Evolutionary conservation across 2,113 vertebrate species (phyloP).

Genomic region (Rhipidura dahli): DNA sequence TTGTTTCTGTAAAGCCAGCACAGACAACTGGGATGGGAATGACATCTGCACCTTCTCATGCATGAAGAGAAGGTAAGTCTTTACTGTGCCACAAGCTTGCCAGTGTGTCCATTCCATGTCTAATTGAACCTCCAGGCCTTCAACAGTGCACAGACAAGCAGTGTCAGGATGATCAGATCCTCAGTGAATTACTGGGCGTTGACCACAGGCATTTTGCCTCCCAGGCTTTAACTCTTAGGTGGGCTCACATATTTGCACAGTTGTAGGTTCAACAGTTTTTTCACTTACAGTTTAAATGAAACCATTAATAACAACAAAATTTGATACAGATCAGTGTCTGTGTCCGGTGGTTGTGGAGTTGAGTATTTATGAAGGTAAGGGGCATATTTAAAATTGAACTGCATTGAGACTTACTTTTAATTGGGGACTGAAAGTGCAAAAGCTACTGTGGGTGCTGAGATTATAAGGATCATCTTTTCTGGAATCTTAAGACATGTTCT

Average conservation of each 20-base stretch:
- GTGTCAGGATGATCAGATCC: neutral
- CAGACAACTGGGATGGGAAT: neutral
- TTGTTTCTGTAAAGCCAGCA: neutral
- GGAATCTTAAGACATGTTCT: neutral
- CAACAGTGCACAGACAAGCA: neutral
- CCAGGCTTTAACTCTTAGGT: neutral
- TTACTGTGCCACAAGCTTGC: neutral
- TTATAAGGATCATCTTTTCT: neutral
- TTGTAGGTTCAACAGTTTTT: neutral
- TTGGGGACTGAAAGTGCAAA: neutral
- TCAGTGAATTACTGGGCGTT: neutral
- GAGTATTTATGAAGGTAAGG: neutral
- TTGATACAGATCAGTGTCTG: neutral
- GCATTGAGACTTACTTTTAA: neutral
- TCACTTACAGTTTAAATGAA: neutral
- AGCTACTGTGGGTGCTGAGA: neutral
- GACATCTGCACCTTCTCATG: neutral
- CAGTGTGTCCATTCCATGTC: accelerated
- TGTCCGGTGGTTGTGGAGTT: neutral
- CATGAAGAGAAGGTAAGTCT: neutral
- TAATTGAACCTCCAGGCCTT: neutral
- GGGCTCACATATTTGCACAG: neutral
- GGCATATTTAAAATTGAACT: neutral
- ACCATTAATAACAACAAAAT: neutral
- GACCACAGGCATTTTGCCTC: neutral